Conservation (phyloP, 2,113 vertebrate species). For the Peromyscus polionotus region DNA sequence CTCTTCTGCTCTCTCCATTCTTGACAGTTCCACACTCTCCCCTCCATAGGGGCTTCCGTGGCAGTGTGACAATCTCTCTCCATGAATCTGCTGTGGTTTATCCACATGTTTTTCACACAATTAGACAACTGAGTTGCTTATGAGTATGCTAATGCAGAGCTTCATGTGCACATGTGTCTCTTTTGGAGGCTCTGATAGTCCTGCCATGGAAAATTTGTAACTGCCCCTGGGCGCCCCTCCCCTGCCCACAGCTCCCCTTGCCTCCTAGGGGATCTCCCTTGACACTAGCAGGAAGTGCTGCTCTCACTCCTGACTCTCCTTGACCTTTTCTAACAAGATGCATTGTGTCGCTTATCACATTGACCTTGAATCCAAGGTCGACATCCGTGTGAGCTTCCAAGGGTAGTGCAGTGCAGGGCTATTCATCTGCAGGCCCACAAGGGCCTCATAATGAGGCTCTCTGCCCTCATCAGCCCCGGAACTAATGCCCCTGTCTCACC, state of each 20-base stretch:
- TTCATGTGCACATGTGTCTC: accelerated
- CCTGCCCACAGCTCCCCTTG: too few relatives aligned
- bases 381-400: neutral
- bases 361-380: neutral
- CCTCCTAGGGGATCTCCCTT: neutral
- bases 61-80: neutral
- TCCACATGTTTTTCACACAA: too few relatives aligned
- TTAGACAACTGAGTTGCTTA: accelerated
- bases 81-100: neutral
- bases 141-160: too few relatives aligned
- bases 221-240: accelerated
- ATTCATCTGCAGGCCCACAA: accelerated
- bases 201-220: neutral
- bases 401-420: neutral
- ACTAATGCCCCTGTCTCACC: accelerated
- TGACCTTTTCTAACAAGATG: neutral
- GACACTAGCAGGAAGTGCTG: accelerated
- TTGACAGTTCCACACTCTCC: accelerated
- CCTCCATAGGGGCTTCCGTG: accelerated
- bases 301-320: neutral
- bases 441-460: too few relatives aligned
- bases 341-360: neutral
- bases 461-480: neutral
- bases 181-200: neutral
- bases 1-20: accelerated